Base-by-base conservation (phyloP, 2,797 vertebrate species). In the Muscicapa comitata region DNA sequence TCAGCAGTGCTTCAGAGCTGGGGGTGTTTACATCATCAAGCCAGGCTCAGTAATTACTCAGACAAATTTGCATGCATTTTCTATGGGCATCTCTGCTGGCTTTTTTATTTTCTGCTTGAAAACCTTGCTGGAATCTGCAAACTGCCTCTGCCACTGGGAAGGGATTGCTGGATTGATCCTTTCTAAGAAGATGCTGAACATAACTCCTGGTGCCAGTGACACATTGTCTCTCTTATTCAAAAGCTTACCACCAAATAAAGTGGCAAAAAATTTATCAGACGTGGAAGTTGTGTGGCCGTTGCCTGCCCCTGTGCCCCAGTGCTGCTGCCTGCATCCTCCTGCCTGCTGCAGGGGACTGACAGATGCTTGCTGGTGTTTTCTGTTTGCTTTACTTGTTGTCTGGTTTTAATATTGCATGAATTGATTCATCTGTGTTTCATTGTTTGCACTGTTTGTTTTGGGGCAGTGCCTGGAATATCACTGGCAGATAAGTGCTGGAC, bases 21-120 rank as follows among this genome's bases (percentile, higher is more conserved):
- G 48, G 79, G 74, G 48, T 53, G 40, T 67, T 89, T 70, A 59
- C 70, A 65, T 68, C 74, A 92, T 88, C 85, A 90, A 81, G 48
- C 50, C 4, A 1, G 42, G 74, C 54, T 78, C 57, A 7, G 70
- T 83, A 93, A 95, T 94, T 88, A 90, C 70, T 73, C 48, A 70
- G 48, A 61, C 62, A 91, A 96, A 95, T 94, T 65, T 87, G 66
- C 77, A 83, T 53, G 66, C 13, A 5, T 88, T 94, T 92, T 66
- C 68, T 59, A 15, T 50, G 53, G 75, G 75, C 78, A 76, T 59
- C 43, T 45, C 35, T 37, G 17, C 59, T 58, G 63, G 38, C 14
- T 62, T 70, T 82, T 68, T 53, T 47, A 53, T 66, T 57, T 61
- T 20, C 51, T 26, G 50, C 88, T 65, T 80, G 65, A 76, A 71